Evolutionary conservation across 1,140 invertebrate genomes (phyloP).

Genomic region (Amyelois transitella): DNA sequence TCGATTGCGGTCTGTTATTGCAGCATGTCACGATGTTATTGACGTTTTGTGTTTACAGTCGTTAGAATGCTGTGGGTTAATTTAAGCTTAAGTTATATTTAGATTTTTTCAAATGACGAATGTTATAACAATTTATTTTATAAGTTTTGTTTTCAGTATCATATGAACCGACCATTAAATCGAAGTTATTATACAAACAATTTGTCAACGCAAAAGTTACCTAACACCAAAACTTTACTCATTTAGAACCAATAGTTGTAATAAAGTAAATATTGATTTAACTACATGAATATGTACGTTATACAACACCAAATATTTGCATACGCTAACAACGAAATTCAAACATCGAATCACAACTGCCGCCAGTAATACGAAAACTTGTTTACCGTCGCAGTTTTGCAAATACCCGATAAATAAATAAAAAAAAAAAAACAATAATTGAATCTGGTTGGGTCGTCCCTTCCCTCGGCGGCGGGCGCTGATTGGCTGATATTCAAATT

Average conservation of each 20-base stretch:
- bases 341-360: background rate
- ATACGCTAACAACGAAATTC: background rate
- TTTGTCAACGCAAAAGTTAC: too few relatives aligned
- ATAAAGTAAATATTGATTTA: background rate
- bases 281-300: background rate
- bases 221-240: too few relatives aligned
- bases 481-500: conserved; percentile 64
- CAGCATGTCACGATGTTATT: too few relatives aligned
- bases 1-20: background rate
- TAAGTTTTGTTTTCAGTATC: too few relatives aligned
- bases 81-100: too few relatives aligned
- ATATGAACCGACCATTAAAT: too few relatives aligned
- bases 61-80: too few relatives aligned
- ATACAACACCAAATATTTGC: background rate
- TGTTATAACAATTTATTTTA: too few relatives aligned
- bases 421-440: conserved; percentile 18
- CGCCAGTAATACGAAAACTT: conserved; percentile 13
- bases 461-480: conserved; percentile 14
- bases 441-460: conserved; percentile 7
- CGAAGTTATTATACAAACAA: too few relatives aligned
- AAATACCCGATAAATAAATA: conserved; percentile 11
- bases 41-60: too few relatives aligned
- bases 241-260: background rate
- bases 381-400: conserved; percentile 17
- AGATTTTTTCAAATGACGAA: too few relatives aligned